These are phyloP conservation scores for Arion vulgaris DNA, from an alignment of 1,140 invertebrate species.

Conservation along the genomic window DNA sequence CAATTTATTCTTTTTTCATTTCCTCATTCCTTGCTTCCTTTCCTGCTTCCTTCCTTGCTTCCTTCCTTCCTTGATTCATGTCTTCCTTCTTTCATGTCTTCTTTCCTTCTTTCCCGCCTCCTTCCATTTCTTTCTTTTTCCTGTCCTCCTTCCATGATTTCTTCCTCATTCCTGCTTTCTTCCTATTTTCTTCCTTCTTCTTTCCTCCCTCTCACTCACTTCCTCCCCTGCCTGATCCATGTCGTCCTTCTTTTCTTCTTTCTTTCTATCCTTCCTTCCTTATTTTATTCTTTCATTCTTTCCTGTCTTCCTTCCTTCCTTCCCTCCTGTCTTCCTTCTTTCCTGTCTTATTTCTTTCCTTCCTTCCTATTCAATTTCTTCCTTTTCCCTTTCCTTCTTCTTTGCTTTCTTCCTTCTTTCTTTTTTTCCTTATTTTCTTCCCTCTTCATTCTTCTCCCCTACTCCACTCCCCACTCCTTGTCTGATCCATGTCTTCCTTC, in stretches of 20 bases:
- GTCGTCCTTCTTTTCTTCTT: not conserved
- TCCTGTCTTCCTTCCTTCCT: not conserved
- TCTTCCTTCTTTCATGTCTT: not conserved
- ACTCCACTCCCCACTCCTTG: too few species aligned
- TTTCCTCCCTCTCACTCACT: not conserved
- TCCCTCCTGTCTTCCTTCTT: not conserved
- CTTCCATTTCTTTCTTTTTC: not conserved
- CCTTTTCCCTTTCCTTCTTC: too few species aligned
- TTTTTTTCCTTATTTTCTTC: too few species aligned
- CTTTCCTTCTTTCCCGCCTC: not conserved
- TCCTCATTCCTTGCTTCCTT: not conserved
- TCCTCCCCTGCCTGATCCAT: not conserved
- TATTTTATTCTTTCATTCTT: not conserved
- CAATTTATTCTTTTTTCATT: constrained; percentile 2
- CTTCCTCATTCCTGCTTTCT: not conserved
- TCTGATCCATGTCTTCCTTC: too few species aligned
- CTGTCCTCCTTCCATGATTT: not conserved
- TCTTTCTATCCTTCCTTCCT: not conserved
- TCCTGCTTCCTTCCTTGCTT: not conserved
- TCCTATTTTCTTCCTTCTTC: too few species aligned
- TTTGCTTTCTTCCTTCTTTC: not conserved
- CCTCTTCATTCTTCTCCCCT: too few species aligned
- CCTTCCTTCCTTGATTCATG: not conserved
- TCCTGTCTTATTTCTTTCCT: not conserved
- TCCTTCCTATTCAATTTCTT: not conserved